Percentiles rank a stretch among this genome's conserved stretches.
Conservation (phyloP, 2,797 vertebrate genomes). For the Mustela erminea region DNA sequence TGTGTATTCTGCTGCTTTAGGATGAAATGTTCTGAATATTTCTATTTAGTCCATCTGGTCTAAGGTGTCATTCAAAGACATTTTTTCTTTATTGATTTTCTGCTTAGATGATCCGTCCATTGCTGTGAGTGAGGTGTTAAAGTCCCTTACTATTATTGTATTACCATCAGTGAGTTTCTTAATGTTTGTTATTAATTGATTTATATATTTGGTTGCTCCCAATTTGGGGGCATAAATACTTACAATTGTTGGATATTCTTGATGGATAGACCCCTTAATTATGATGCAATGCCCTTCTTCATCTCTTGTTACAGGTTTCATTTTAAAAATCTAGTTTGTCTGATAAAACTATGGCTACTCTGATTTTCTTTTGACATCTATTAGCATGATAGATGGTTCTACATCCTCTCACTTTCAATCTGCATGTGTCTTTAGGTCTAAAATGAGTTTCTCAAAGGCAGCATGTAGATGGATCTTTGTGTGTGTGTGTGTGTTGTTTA, state of each 20-base stretch:
- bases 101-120: neutral
- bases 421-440: neutral
- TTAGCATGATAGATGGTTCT: neutral
- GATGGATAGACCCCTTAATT: neutral
- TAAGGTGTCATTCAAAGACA: neutral
- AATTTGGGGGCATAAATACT: neutral
- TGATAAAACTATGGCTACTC: neutral
- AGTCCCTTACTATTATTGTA: neutral
- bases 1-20: neutral
- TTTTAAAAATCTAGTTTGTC: neutral
- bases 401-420: neutral
- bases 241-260: neutral
- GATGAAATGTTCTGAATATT: neutral
- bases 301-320: neutral
- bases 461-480: neutral
- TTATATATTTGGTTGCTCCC: neutral
- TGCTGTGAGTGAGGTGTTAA: neutral
- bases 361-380: neutral
- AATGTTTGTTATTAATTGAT: neutral
- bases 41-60: neutral
- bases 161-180: neutral
- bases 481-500: too few species aligned
- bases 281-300: neutral
- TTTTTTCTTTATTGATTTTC: neutral
- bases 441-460: neutral